Conservation (phyloP, 2,888 invertebrate genomes). For the Cylloceria caligata region DNA sequence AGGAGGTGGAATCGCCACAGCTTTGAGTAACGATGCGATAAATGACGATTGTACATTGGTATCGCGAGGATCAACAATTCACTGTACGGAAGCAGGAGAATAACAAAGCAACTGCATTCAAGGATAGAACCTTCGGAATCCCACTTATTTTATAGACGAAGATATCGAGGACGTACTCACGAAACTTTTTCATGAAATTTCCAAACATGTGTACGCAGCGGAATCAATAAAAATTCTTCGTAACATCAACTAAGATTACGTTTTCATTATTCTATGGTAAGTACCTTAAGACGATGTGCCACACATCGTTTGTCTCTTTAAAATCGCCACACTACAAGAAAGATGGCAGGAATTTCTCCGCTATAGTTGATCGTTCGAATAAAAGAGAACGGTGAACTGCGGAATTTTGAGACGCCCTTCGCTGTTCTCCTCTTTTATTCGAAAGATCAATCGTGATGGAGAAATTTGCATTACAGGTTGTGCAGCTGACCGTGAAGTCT, state of each 20-base stretch:
- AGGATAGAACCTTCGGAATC: not conserved
- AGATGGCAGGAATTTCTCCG: too few relatives aligned
- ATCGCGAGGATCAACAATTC: not conserved
- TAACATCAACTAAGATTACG: not conserved
- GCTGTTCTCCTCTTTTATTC: too few relatives aligned
- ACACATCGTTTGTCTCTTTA: too few relatives aligned
- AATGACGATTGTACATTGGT: not conserved
- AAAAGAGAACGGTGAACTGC: too few relatives aligned
- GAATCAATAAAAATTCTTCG: slow-evolving; percentile 41
- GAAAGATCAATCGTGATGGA: too few relatives aligned
- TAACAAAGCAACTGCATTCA: not conserved
- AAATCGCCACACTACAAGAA: too few relatives aligned
- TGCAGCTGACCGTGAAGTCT: too few relatives aligned
- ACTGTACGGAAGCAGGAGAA: not conserved
- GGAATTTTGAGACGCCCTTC: too few relatives aligned
- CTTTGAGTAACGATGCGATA: slow-evolving; percentile 38
- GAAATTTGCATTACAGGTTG: too few relatives aligned
- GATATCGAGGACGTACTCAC: slow-evolving; percentile 2
- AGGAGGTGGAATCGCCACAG: slow-evolving; percentile 48
- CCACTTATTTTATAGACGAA: not conserved
- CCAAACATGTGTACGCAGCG: slow-evolving; percentile 35
- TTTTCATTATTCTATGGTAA: not conserved
- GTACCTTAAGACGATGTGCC: too few relatives aligned
- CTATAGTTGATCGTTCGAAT: too few relatives aligned
- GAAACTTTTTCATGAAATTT: slow-evolving; percentile 39